Evolutionary conservation across 2,888 invertebrate species (phyloP).

Genomic region (Pherbina coryleti): DNA sequence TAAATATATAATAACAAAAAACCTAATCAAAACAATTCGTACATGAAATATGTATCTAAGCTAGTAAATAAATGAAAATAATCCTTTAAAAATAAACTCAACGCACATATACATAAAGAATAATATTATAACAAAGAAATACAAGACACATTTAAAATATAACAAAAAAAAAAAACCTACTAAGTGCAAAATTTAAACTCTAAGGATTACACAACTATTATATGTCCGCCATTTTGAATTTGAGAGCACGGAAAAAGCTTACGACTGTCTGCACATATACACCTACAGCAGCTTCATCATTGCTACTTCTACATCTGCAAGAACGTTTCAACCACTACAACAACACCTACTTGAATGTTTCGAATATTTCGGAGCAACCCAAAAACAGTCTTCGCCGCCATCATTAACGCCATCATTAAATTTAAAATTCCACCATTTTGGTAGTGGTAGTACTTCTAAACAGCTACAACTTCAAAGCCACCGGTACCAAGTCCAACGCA

Average conservation of each 20-base stretch:
- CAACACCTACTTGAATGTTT: slow-evolving; percentile 26
- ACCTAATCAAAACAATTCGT: too few relatives aligned
- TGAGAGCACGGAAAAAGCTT: slow-evolving; percentile 47
- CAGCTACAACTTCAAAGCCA: slow-evolving; percentile 18
- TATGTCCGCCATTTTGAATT: slow-evolving; percentile 63
- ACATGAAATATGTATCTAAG: too few relatives aligned
- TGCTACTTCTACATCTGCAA: slow-evolving; percentile 1
- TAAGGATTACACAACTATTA: slow-evolving; percentile 58
- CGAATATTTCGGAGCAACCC: slow-evolving; percentile 22
- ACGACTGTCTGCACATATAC: slow-evolving; percentile 32
- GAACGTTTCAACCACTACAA: slow-evolving; percentile 24
- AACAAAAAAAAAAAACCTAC: neutral
- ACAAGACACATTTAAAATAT: slow-evolving; percentile 17
- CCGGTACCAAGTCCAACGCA: neutral
- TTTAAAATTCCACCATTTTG: slow-evolving; percentile 5
- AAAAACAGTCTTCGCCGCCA: slow-evolving; percentile 18
- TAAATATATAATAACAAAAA: too few relatives aligned
- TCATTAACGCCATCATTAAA: slow-evolving; percentile 26
- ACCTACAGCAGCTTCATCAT: neutral
- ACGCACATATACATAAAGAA: neutral
- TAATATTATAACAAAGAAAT: neutral
- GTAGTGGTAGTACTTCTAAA: neutral
- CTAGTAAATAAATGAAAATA: neutral
- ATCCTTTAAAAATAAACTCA: neutral
- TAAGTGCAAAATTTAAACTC: slow-evolving; percentile 21